Evolutionary conservation across 2,888 invertebrate genomes (phyloP), one percentile per base, ranked within the genome.

Genomic region (Zhengitettix transpicula): DNA sequence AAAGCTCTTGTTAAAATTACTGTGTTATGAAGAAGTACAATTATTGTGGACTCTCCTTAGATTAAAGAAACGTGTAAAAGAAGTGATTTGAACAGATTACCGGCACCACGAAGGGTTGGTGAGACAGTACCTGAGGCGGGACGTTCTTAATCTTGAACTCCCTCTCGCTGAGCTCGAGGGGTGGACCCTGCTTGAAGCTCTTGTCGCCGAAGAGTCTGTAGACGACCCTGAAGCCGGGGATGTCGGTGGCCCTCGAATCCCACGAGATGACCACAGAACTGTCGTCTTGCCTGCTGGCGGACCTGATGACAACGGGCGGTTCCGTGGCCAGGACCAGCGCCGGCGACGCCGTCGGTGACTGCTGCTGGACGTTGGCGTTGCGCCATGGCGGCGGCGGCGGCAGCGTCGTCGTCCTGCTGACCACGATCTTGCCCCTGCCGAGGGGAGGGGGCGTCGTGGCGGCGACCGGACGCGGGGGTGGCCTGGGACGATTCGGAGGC

Each of bases 71-170:
- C n/a, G n/a, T n/a, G n/a, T n/a, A n/a, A n/a, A n/a, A n/a, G n/a
- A n/a, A n/a, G n/a, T n/a, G n/a, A n/a, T n/a, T n/a, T n/a, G n/a
- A n/a, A n/a, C n/a, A n/a, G n/a, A n/a, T n/a, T n/a, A n/a, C n/a
- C n/a, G n/a, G n/a, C n/a, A n/a, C n/a, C 12, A 42, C 12, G 44
- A 11, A 11, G 44, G 44, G 44, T 10, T 42, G 16, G 7, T 54
- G 16, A 9, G 15, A 61, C 70, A n/a, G 74, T 74, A 88, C 88
- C 82, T 88, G 90, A 11, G 87, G 82, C 54, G 93, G 93, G 62
- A 94, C 90, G 69, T 92, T 93, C 75, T 91, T 91, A 62, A 94
- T 91, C 74, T 89, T 91, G 70, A 93, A 93, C 73, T 93, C 92
- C 67, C 91, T 77, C 74, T 92, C 91, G 69, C 89, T 89, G 17